phyloP scores from a whole-genome alignment of 2,797 vertebrate genomes.

The Babyrousa celebensis region DNA sequence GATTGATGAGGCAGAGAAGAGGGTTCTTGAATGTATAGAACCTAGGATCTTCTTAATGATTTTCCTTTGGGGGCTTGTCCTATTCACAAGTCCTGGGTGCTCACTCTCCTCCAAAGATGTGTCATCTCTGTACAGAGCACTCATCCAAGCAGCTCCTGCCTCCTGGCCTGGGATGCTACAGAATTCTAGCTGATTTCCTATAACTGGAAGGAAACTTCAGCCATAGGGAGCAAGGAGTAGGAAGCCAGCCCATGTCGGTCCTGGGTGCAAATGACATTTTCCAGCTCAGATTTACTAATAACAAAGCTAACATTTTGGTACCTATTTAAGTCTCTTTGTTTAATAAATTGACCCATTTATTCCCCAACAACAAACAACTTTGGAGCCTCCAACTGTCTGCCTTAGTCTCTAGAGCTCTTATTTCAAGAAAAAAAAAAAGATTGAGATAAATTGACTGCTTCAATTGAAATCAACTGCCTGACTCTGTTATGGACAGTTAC shows the following conservation, averaged over 20 bases:
- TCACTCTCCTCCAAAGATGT: background rate
- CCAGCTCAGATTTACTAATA: background rate
- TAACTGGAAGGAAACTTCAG: background rate
- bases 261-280: background rate
- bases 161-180: background rate
- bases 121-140: background rate
- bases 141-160: background rate
- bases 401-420: background rate
- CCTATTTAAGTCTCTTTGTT: background rate
- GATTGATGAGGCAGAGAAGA: background rate
- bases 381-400: background rate
- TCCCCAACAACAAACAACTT: background rate
- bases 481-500: background rate
- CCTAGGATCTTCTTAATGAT: background rate
- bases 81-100: background rate
- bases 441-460: background rate
- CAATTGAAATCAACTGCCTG: background rate
- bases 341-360: background rate
- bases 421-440: conserved; percentile 26
- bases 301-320: background rate
- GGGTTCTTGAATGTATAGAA: background rate
- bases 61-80: background rate
- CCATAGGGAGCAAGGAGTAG: background rate
- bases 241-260: background rate
- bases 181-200: background rate